Conservation (phyloP, 2,797 vertebrate species). For the Chelonia mydas region DNA sequence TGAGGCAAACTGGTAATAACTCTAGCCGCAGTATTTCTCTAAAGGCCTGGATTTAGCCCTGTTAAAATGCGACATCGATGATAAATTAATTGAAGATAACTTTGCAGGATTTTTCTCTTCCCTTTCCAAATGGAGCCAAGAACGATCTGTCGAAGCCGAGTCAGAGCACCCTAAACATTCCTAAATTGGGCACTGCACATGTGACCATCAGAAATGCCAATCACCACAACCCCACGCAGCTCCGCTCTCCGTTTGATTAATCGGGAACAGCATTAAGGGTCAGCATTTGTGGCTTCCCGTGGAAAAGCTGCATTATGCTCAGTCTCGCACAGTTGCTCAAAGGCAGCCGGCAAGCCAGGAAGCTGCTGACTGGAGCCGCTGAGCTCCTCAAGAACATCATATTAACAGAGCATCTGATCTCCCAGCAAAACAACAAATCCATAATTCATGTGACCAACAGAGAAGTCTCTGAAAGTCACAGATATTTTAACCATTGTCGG, state of each 20-base stretch:
- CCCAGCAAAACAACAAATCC: conserved; percentile 37
- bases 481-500: not conserved
- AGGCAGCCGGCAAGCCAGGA: not conserved
- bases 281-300: accelerated
- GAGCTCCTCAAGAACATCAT: conserved; percentile 38
- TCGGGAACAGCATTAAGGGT: not conserved
- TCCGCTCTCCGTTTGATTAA: not conserved
- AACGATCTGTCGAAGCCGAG: not conserved
- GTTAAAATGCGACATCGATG: not conserved
- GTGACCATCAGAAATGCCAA: not conserved
- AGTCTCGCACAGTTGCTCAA: conserved; percentile 31
- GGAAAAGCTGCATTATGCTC: not conserved
- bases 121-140: conserved; percentile 9
- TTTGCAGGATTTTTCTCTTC: not conserved
- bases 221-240: not conserved
- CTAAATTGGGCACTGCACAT: not conserved
- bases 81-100: conserved; percentile 12
- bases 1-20: not conserved
- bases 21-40: not conserved
- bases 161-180: not conserved
- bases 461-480: not conserved
- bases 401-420: conserved; percentile 56
- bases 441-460: conserved; percentile 21
- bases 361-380: conserved; percentile 51
- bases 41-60: not conserved